Evolutionary conservation across 2,888 invertebrate genomes (phyloP), one percentile per base, ranked within the genome.

Genomic region (Lasioglossum villosulum): DNA sequence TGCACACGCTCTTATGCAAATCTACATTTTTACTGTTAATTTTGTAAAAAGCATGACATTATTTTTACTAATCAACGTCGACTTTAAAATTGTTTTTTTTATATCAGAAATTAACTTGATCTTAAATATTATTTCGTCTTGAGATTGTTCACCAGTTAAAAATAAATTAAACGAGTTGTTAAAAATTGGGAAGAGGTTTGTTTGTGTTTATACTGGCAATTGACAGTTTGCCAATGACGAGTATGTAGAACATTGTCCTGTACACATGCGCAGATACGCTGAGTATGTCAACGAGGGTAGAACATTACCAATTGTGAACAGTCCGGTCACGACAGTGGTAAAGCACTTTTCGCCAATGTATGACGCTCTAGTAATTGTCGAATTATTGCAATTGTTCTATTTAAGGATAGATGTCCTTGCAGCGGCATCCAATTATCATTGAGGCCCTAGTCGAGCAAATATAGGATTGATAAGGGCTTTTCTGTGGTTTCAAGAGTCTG

Each of bases 211-310:
- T 59, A 59, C n/a, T 34, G 66, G 34, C 16, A 66, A 66, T 66
- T 66, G 66, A 23, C 27, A 39, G 16, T 10, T 16, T n/a, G 42
- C 52, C 68, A 63, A 63, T 66, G 27, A 73, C 42, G 63, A 79
- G 42, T 73, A 74, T 19, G 16, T 34, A 63, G 14, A 16, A 19
- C 39, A 68, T 8, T 66, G 23, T 66, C 34, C 16, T 6, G 23
- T 45, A 45, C 74, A 76, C 85, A 80, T 63, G 80, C 80, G 85
- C 45, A 14, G 52, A 37, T 16, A n/a, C 10, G 12, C 10, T 23
- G 19, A 30, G 4, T 34, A 19, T 23, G 4, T 23, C 27, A 52
- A 8, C 48, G 37, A 37, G 52, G 68, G 48, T 45, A 72, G 37
- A 76, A 56, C 48, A 73, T 52, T n/a, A 59, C 23, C 42, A 37